Evolutionary conservation across 2,888 invertebrate genomes (phyloP), one percentile per base, ranked within the genome.

Genomic region (Romanomermis culicivorax): DNA sequence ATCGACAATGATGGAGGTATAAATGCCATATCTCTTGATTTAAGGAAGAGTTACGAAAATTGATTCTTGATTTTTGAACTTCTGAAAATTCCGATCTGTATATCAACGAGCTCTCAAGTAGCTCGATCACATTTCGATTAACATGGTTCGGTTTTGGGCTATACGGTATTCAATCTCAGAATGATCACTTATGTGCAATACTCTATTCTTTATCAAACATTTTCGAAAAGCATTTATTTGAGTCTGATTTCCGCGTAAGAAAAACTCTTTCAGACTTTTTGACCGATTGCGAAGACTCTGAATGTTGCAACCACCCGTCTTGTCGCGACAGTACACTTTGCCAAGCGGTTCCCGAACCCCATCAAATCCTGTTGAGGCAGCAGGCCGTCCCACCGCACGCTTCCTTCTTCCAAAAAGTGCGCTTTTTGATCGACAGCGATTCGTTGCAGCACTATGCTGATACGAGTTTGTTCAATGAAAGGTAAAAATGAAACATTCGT

Each of bases 401-500:
- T 2, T 88, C 89, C 30, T 97, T 97, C 76, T 89, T 88, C 71
- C 89, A 95, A 70, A 79, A 91, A 55, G 89, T 93, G 72, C 85
- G 87, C 71, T 99, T 97, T 75, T 80, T 97, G 63, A 87, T 97
- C 61, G 93, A 95, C 75, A 89, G 93, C 72, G 88, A 91, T 73
- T 89, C 89, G 60, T 91, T 95, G 58, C 97, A 99, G 75, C 88
- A 86, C 68, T 95, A 95, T 74, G 89, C 93, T 52, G 87, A 89
- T 71, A 82, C 85, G 78, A 85, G 86, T 74, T 87, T 91, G 74
- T 97, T 93, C 77, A 88, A 88, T 69, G 89, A 91, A 77, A 89
- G 88, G 93, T 93, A 80, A 80, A 83, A 56, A 47, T 36, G 42
- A n/a, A n/a, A n/a, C n/a, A n/a, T n/a, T n/a, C n/a, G 20, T 51